These are phyloP conservation scores for Mionectes macconnelli DNA, from an alignment of 2,113 vertebrate genomes.

Conservation along the genomic window DNA sequence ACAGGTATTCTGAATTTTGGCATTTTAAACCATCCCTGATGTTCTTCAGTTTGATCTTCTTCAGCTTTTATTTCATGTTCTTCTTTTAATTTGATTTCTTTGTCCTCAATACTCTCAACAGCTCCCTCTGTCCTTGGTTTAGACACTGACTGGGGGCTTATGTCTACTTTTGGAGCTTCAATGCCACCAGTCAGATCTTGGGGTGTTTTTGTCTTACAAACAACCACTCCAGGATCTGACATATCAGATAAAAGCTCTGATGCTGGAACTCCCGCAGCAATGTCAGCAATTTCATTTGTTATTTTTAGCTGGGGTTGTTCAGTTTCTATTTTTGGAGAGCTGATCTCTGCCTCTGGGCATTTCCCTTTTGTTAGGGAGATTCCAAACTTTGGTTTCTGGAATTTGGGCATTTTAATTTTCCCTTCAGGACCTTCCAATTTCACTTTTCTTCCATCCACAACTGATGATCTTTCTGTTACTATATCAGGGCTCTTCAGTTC, in stretches of 20 bases:
- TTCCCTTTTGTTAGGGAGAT: constrained; percentile 42
- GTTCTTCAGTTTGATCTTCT: constrained; percentile 25
- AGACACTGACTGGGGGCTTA: background rate
- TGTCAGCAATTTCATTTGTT: background rate
- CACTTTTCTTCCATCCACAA: constrained; percentile 8
- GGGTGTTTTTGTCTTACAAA: background rate
- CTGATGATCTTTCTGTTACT: background rate
- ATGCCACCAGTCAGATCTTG: background rate
- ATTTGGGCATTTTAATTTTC: constrained; percentile 47
- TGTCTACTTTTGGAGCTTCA: background rate
- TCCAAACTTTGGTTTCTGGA: constrained; percentile 58
- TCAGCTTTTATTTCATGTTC: constrained; percentile 15
- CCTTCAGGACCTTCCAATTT: constrained; percentile 38
- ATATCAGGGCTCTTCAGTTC: background rate
- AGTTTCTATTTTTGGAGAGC: background rate
- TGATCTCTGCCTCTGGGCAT: background rate
- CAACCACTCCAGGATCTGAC: background rate
- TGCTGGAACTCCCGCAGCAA: background rate
- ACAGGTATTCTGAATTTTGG: constrained; percentile 62
- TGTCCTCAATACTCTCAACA: background rate
- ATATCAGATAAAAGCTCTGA: background rate
- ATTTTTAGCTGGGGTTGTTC: background rate
- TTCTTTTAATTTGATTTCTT: constrained; percentile 10
- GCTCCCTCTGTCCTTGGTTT: background rate
- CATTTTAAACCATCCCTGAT: constrained; percentile 64